phyloP scores from a whole-genome alignment of 2,113 vertebrate species.

The Fulmarus glacialis region DNA sequence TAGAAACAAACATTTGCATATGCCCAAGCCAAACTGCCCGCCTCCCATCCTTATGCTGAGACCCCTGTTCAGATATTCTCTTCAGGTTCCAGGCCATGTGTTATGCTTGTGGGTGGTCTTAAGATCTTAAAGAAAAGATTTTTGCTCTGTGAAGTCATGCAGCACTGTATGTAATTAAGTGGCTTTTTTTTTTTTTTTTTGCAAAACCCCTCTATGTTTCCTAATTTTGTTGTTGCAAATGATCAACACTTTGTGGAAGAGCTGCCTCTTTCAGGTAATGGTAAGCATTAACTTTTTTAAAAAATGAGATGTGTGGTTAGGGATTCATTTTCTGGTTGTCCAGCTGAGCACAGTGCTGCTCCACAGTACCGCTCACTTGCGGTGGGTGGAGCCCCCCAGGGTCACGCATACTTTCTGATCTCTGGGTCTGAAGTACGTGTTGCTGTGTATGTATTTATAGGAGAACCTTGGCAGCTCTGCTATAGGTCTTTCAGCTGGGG shows the following conservation, averaged over 20 bases:
- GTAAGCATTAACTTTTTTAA: not conserved
- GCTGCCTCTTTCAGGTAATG: not conserved
- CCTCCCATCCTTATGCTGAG: slow-evolving; percentile 42
- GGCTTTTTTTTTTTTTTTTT: not conserved
- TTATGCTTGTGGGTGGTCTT: slow-evolving; percentile 73
- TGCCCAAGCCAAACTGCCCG: slow-evolving; percentile 13
- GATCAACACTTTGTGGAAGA: slow-evolving; percentile 14
- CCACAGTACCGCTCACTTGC: not conserved
- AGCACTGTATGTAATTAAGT: slow-evolving; percentile 29
- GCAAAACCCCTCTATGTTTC: not conserved
- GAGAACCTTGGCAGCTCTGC: not conserved
- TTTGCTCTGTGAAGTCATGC: slow-evolving; percentile 66
- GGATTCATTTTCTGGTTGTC: not conserved
- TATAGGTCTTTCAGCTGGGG: not conserved
- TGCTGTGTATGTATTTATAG: not conserved
- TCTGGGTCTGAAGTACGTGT: not conserved
- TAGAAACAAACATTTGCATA: slow-evolving; percentile 61
- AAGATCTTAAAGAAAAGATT: slow-evolving; percentile 67
- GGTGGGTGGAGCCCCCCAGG: not conserved
- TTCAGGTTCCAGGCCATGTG: slow-evolving; percentile 70
- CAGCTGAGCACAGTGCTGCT: not conserved
- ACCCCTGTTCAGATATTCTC: slow-evolving; percentile 59
- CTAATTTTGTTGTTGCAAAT: not conserved
- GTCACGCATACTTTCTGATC: not conserved
- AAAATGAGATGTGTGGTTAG: not conserved